phyloP scores from a whole-genome alignment of 2,888 invertebrate species.

The Leistus spinibarbis region DNA sequence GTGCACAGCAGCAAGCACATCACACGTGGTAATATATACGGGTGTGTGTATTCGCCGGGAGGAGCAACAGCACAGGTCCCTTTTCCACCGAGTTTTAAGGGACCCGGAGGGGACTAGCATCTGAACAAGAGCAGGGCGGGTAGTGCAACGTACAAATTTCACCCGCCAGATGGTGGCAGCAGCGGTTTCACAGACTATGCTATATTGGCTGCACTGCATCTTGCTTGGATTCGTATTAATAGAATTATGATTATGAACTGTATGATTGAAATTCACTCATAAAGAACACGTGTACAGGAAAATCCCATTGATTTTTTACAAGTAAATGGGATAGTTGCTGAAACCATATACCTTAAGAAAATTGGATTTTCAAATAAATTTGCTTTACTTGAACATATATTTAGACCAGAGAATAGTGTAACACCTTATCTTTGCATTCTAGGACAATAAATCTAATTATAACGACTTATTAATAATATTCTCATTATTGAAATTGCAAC shows the following conservation, averaged over 20 bases:
- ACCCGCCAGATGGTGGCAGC: conserved; percentile 30
- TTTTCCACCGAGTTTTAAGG: background rate
- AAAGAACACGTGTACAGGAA: no score
- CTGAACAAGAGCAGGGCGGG: background rate
- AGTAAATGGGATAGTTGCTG: no score
- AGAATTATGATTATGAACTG: background rate
- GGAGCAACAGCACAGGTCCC: background rate
- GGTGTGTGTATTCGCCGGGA: background rate
- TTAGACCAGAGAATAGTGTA: no score
- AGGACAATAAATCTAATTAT: no score
- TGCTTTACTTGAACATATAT: no score
- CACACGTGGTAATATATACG: conserved; percentile 2
- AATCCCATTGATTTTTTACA: no score
- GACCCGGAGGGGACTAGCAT: background rate
- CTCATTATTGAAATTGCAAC: no score
- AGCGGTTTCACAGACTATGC: conserved; percentile 22
- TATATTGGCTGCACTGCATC: conserved; percentile 21
- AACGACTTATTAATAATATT: no score
- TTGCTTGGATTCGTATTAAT: background rate
- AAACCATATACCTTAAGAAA: no score
- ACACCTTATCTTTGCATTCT: no score
- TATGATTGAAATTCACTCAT: no score
- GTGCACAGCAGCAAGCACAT: background rate
- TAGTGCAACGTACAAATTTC: conserved; percentile 18
- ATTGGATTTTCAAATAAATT: no score